Conservation (phyloP, 1,140 invertebrate genomes). For the Apis florea region DNA sequence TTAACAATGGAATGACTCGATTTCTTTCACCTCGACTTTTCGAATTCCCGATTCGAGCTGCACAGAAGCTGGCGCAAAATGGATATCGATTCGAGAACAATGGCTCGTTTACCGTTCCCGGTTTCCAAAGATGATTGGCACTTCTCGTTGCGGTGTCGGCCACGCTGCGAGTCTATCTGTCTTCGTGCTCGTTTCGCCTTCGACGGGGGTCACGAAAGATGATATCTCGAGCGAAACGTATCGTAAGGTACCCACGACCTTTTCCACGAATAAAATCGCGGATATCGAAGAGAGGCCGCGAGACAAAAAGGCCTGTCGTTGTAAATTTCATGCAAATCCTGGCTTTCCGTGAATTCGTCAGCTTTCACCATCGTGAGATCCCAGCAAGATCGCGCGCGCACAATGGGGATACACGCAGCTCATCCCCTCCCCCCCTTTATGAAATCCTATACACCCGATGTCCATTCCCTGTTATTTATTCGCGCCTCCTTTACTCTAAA, state of each 20-base stretch:
- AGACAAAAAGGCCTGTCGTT: conserved; percentile 30
- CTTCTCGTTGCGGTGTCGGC: conserved; percentile 16
- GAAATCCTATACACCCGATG: background rate
- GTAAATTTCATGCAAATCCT: conserved; percentile 47
- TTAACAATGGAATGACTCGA: too few species aligned
- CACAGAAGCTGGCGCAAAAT: conserved; percentile 16
- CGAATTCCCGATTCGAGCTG: background rate
- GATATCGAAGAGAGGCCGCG: background rate
- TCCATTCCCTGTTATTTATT: background rate
- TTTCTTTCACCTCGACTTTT: too few species aligned
- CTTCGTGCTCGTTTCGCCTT: background rate
- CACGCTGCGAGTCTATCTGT: background rate
- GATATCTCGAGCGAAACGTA: conserved; percentile 41
- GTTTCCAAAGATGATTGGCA: conserved; percentile 40
- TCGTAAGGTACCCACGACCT: conserved; percentile 44
- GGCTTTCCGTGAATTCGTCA: conserved; percentile 43
- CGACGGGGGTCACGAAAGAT: conserved; percentile 33
- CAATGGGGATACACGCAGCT: conserved; percentile 20
- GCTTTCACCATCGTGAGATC: conserved; percentile 40
- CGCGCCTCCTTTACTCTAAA: too few species aligned
- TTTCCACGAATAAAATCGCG: conserved; percentile 35
- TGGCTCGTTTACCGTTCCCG: conserved; percentile 23
- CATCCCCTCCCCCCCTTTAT: background rate
- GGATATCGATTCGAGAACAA: conserved; percentile 42
- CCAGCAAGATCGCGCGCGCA: background rate